phyloP scores from a whole-genome alignment of 2,113 vertebrate species.

The Proteles cristata region DNA sequence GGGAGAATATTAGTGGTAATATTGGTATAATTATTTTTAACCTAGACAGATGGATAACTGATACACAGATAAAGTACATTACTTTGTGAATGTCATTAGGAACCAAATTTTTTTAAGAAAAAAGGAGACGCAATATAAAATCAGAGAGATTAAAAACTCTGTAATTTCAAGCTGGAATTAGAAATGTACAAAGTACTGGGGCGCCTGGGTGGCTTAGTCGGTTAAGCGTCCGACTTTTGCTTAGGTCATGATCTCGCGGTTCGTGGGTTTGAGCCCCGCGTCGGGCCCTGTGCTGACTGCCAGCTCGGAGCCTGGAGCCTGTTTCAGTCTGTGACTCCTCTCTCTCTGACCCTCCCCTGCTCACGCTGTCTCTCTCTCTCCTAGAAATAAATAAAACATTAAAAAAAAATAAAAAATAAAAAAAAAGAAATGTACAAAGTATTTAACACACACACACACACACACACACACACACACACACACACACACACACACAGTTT shows the following conservation, averaged over 20 bases:
- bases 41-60: background rate
- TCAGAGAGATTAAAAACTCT: background rate
- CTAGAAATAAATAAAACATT: too few relatives aligned
- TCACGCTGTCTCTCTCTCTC: too few relatives aligned
- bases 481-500: background rate
- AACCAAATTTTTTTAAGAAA: background rate
- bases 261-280: too few relatives aligned
- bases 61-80: background rate
- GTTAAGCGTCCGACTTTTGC: too few relatives aligned
- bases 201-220: too few relatives aligned
- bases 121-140: background rate
- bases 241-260: too few relatives aligned
- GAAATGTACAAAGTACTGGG: background rate
- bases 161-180: background rate
- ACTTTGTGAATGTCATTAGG: background rate
- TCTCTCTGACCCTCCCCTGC: too few relatives aligned
- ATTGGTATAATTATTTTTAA: background rate
- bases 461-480: background rate
- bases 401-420: too few relatives aligned
- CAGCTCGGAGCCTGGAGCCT: too few relatives aligned
- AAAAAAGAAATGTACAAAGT: background rate
- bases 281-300: too few relatives aligned
- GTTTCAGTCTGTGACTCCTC: too few relatives aligned
- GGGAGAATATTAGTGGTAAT: background rate
- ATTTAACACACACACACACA: background rate